Evolutionary conservation across 2,888 invertebrate genomes (phyloP), one percentile per base, ranked within the genome.

Genomic region (Apamea monoglypha): DNA sequence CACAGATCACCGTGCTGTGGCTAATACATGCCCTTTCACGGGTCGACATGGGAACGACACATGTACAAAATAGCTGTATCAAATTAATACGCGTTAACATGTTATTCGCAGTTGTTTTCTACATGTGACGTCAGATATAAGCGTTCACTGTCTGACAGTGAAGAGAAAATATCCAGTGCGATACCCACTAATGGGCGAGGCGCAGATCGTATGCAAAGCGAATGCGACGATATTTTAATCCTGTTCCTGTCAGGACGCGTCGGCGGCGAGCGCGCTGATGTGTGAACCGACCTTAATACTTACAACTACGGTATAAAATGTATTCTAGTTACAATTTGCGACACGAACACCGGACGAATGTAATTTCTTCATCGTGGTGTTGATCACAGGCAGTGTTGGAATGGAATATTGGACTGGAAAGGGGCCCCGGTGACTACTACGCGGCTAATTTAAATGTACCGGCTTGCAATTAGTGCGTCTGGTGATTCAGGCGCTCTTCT

Each of bases 361-460:
- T 92, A 95, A 96, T 96, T 95, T 95, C 93, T 94, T 94, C 94
- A 95, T 95, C 92, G 90, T 87, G 66, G 88, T 88, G 95, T 94
- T 92, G 94, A 95, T 96, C 95, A 95, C 95, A 95, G 95, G 95
- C 95, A 94, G 94, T 95, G 93, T 89, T 94, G 95, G 95, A 95
- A 95, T 95, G 95, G 93, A 90, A 90, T 87, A 89, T 90, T 90
- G 91, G 91, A 90, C 90, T 87, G 90, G 89, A 90, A 84, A 72
- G 89, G 88, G 82, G 75, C 83, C 74, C 68, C 59, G 59, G 25
- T 21, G 66, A 74, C 71, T 64, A 59, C 79, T 73, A 66, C 59
- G 63, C 67, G 29, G 59, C 56, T 14, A 10, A 53, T 50, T 53
- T 63, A 81, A 84, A 74, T 53, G 70, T 69, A 82, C 73, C 56